A percentile compares a stretch with the other conserved stretches of the same genome.
Conservation (phyloP, 1,140 invertebrate species). For the Pristionchus pacificus region DNA sequence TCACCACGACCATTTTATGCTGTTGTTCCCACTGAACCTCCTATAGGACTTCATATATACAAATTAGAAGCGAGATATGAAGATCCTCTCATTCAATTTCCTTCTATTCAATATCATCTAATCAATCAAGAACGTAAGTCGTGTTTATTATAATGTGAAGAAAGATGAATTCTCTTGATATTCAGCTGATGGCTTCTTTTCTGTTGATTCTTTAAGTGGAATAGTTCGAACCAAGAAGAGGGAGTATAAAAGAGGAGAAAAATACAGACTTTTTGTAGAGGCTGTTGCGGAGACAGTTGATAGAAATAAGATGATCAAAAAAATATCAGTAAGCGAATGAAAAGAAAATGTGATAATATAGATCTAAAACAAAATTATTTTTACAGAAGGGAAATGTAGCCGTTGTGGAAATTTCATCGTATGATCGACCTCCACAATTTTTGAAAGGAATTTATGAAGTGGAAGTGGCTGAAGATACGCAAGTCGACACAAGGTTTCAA, state of each 20-base stretch:
- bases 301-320: slow-evolving; percentile 16
- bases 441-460: slow-evolving; percentile 40
- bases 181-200: slow-evolving; percentile 48
- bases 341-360: no score
- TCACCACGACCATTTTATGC: slow-evolving; percentile 46
- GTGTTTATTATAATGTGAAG: slow-evolving; percentile 12
- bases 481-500: slow-evolving; percentile 43
- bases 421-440: slow-evolving; percentile 52
- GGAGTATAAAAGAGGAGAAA: slow-evolving; percentile 41
- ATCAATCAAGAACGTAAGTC: slow-evolving; percentile 56
- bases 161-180: slow-evolving; percentile 12
- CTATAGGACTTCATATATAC: slow-evolving; percentile 48
- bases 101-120: slow-evolving; percentile 44
- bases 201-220: slow-evolving; percentile 44
- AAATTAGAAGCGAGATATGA: slow-evolving; percentile 52
- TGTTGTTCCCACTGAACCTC: slow-evolving; percentile 47
- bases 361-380: background rate
- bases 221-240: slow-evolving; percentile 43
- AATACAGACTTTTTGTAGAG: slow-evolving; percentile 49
- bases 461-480: slow-evolving; percentile 39
- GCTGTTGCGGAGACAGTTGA: slow-evolving; percentile 40
- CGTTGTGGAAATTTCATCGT: slow-evolving; percentile 47
- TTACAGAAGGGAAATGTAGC: slow-evolving; percentile 45
- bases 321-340: slow-evolving; percentile 18
- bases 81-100: slow-evolving; percentile 42